These are phyloP conservation scores for Spodoptera exigua DNA, from an alignment of 2,888 invertebrate genomes.

Conservation along the genomic window DNA sequence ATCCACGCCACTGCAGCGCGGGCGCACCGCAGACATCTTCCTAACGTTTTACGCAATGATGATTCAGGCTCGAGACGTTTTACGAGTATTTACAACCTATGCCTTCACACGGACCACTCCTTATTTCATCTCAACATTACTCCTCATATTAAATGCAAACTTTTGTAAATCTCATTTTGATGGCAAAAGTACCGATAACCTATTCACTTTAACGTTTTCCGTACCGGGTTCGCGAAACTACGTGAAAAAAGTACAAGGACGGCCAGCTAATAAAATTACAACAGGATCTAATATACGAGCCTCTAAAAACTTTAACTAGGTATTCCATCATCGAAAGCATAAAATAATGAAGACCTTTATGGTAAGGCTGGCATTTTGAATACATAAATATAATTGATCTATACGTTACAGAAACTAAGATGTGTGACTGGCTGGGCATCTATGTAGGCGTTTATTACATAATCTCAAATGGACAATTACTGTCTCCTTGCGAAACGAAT, in stretches of 20 bases:
- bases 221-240: slow-evolving; percentile 18
- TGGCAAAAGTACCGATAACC: slow-evolving; percentile 52
- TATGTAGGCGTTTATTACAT: slow-evolving; percentile 47
- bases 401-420: slow-evolving; percentile 50
- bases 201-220: slow-evolving; percentile 47
- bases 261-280: slow-evolving; percentile 37
- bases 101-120: slow-evolving; percentile 57
- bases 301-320: slow-evolving; percentile 14
- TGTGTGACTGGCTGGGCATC: slow-evolving; percentile 43
- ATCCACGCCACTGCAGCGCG: slow-evolving; percentile 61
- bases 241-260: slow-evolving; percentile 41
- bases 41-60: slow-evolving; percentile 74
- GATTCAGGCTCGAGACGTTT: slow-evolving; percentile 67
- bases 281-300: slow-evolving; percentile 20
- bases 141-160: slow-evolving; percentile 50
- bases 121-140: slow-evolving; percentile 54
- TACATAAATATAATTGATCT: slow-evolving; percentile 48
- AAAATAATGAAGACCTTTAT: slow-evolving; percentile 47
- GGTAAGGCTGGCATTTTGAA: slow-evolving; percentile 59
- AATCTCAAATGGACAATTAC: slow-evolving; percentile 41
- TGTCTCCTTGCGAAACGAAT: slow-evolving; percentile 41
- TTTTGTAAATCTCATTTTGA: slow-evolving; percentile 55
- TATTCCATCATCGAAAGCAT: slow-evolving; percentile 27
- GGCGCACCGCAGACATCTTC: slow-evolving; percentile 65
- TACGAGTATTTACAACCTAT: slow-evolving; percentile 58